Percentiles rank a stretch among this genome's conserved stretches.
Conservation (phyloP, 2,888 invertebrate genomes). For the Kryphioiulus occultus region DNA sequence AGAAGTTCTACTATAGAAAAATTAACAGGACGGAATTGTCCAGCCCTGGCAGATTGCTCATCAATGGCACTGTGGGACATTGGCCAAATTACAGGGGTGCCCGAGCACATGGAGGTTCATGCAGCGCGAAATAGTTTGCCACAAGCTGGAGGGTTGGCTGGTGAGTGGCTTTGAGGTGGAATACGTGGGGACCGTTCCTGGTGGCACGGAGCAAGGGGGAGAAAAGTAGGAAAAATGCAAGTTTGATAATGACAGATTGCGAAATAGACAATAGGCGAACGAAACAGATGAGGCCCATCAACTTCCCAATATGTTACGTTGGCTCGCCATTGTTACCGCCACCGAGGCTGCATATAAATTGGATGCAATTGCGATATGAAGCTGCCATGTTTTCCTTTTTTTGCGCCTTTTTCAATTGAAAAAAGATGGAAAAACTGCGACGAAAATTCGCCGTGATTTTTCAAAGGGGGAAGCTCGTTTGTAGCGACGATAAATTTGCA, state of each 20-base stretch:
- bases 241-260: slow-evolving; percentile 50
- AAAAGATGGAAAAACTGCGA: not conserved
- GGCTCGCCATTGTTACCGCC: slow-evolving; percentile 5
- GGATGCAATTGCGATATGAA: slow-evolving; percentile 33
- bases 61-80: not conserved
- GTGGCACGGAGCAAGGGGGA: not conserved
- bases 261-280: slow-evolving; percentile 47
- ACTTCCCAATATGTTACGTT: not conserved
- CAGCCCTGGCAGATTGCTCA: not conserved
- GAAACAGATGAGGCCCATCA: slow-evolving; percentile 49
- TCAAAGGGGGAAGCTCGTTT: not conserved
- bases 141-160: not conserved
- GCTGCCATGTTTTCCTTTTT: not conserved
- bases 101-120: not conserved
- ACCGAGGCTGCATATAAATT: slow-evolving; percentile 10
- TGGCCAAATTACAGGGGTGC: not conserved
- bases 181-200: not conserved
- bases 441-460: slow-evolving; percentile 1
- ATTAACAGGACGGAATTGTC: no score
- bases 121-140: not conserved
- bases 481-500: slow-evolving; percentile 23
- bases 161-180: not conserved
- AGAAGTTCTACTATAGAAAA: no score
- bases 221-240: slow-evolving; percentile 15
- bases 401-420: not conserved